Conservation (phyloP, 2,888 invertebrate genomes). For the Sisyra terminalis region DNA sequence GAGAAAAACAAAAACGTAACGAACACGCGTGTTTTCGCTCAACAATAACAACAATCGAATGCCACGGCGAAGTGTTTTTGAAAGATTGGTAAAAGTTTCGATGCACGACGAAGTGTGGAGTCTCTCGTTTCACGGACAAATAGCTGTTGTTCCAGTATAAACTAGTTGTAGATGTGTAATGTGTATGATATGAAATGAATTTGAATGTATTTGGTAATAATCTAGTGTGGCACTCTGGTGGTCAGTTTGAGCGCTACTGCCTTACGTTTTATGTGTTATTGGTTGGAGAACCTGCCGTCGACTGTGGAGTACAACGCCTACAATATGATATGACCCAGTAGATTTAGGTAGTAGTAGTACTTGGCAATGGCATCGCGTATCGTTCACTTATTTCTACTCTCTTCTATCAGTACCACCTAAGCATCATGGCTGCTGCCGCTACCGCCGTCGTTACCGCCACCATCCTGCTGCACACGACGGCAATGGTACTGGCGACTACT, state of each 20-base stretch:
- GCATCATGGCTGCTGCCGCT: conserved; percentile 6
- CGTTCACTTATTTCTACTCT: conserved; percentile 3
- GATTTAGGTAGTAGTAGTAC: neutral
- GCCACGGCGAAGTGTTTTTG: no score
- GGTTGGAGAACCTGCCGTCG: neutral
- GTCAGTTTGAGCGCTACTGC: no score
- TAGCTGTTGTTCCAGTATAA: neutral
- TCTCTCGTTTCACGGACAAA: no score
- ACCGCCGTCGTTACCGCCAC: neutral
- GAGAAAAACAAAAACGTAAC: no score
- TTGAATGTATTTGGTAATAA: neutral
- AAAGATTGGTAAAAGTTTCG: no score
- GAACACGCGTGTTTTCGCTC: no score
- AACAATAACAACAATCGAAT: no score
- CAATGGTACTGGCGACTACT: no score
- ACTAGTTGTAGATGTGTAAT: neutral
- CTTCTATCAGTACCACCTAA: conserved; percentile 1
- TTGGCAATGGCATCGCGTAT: conserved; percentile 3
- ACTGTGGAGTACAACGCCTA: conserved; percentile 5
- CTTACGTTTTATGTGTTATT: no score
- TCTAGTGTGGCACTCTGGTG: no score
- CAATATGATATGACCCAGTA: conserved; percentile 8
- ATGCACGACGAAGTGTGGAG: no score
- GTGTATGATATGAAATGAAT: neutral
- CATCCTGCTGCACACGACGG: neutral